Evolutionary conservation across 2,797 vertebrate genomes (phyloP).

Genomic region (Sebastes kiyomatsui): DNA sequence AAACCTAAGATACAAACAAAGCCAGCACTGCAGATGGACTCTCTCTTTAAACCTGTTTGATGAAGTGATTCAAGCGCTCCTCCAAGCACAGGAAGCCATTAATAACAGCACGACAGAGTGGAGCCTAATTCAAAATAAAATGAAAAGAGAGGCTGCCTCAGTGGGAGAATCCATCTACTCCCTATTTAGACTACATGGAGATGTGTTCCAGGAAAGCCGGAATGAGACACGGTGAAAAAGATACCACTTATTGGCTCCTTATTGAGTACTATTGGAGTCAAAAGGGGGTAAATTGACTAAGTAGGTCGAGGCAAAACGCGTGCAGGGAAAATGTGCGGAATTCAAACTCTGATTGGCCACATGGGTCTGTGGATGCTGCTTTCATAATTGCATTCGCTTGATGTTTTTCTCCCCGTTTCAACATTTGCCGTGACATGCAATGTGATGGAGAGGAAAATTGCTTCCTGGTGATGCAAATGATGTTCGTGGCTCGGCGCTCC

Average conservation of each 20-base stretch:
- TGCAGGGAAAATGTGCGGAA: constrained; percentile 64
- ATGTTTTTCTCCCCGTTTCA: constrained; percentile 59
- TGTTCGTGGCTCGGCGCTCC: constrained; percentile 36
- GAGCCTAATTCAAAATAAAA: constrained; percentile 45
- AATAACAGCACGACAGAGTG: constrained; percentile 40
- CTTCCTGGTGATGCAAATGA: constrained; percentile 64
- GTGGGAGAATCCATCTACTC: constrained; percentile 36
- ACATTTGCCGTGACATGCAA: constrained; percentile 58
- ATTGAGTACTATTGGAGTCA: constrained; percentile 64
- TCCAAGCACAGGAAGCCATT: constrained; percentile 41
- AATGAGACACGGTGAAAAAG: constrained; percentile 31
- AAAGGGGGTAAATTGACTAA: constrained; percentile 77
- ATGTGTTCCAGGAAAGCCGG: constrained; percentile 22
- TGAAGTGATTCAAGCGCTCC: constrained; percentile 33
- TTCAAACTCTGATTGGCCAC: constrained; percentile 68
- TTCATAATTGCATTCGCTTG: constrained; percentile 67
- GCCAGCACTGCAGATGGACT: constrained; percentile 22
- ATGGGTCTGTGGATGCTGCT: constrained; percentile 67
- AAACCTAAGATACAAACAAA: constrained; percentile 3
- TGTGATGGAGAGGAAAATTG: constrained; percentile 56
- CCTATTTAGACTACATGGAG: constrained; percentile 24
- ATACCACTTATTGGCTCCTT: constrained; percentile 48
- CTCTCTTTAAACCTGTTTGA: constrained; percentile 26
- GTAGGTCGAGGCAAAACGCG: constrained; percentile 58
- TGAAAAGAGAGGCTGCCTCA: constrained; percentile 16